Base-by-base conservation (phyloP, 2,888 invertebrate genomes). In the Mesorhabditis sp. region DNA sequence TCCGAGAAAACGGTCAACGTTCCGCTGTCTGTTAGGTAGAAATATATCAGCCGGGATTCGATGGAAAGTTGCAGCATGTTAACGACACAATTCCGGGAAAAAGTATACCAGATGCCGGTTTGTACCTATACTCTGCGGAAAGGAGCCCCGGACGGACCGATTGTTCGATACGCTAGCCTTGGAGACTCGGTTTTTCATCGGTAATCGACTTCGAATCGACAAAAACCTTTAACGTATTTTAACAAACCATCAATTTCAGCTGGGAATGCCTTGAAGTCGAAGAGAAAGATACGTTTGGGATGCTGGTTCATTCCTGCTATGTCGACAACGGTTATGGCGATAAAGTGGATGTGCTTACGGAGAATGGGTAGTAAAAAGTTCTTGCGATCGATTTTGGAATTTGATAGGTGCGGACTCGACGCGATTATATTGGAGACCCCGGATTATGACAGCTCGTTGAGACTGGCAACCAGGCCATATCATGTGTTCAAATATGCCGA, bases 401-500 rank as follows among this genome's bases (percentile, higher is more conserved):
- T 28, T 28, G 74, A 65, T 61, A 82, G 82, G 2, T 83, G 85
- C 70, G 83, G 82, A 4, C 65, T 82, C 5, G 85, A 85, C 70
- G 78, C 80, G 0, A 83, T 83, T 41, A 72, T 85, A 62, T 77
- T 85, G 10, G 78, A 79, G 5, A 85, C 85, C 4, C 85, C 85
- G 2, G 84, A 84, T 63, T 85, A 85, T 73, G 79, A 78, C 45
- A 58, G 72, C 5, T 76, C 69, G 13, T 75, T 85, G 5, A 78
- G 84, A 5, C 72, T 85, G n/a, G 85, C 85, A 5, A 76, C 79
- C 43, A 83, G 79, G 67, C 82, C 83, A 4, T 82, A 82, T 66
- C 85, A 85, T 71, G 85, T 85, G 13, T 85, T 85, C 78, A 85
- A 85, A 67, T 85, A 85, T 72, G 85, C 85, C 43, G 85, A 85